phyloP scores from a whole-genome alignment of 2,888 invertebrate genomes.

The Globia sparganii region DNA sequence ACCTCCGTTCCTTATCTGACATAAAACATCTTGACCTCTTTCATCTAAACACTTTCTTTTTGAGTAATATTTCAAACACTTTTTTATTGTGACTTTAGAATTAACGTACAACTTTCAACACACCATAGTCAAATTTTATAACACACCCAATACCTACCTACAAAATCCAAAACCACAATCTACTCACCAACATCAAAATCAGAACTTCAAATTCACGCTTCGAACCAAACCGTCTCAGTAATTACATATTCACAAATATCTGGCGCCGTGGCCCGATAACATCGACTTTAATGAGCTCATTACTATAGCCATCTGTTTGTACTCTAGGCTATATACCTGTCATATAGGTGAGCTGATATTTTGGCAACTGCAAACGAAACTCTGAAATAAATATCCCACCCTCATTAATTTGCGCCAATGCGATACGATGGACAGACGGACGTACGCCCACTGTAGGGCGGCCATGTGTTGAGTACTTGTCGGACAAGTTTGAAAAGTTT shows the following conservation, averaged over 20 bases:
- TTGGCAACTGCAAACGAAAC: constrained; percentile 82
- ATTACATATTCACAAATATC: constrained; percentile 41
- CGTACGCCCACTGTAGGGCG: constrained; percentile 74
- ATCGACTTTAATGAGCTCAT: constrained; percentile 80
- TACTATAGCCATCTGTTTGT: constrained; percentile 74
- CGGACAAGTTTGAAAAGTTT: constrained; percentile 40
- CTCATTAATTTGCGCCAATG: constrained; percentile 90
- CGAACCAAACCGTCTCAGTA: constrained; percentile 16
- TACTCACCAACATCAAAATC: background rate
- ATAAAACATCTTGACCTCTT: background rate
- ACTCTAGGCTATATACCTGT: constrained; percentile 68
- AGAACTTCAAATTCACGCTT: constrained; percentile 11
- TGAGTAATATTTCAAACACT: background rate
- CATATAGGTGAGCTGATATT: constrained; percentile 76
- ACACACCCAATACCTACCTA: too few relatives aligned
- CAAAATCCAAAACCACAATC: background rate
- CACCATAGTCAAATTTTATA: background rate
- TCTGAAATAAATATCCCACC: constrained; percentile 87
- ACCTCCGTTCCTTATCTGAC: fast-evolving
- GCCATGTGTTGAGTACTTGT: constrained; percentile 58
- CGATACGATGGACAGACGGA: constrained; percentile 84
- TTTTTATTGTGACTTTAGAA: background rate
- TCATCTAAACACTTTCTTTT: background rate
- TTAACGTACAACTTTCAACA: background rate
- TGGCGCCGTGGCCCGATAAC: constrained; percentile 50